phyloP scores from a whole-genome alignment of 2,888 invertebrate species.

The Hipparchia sbordonii region DNA sequence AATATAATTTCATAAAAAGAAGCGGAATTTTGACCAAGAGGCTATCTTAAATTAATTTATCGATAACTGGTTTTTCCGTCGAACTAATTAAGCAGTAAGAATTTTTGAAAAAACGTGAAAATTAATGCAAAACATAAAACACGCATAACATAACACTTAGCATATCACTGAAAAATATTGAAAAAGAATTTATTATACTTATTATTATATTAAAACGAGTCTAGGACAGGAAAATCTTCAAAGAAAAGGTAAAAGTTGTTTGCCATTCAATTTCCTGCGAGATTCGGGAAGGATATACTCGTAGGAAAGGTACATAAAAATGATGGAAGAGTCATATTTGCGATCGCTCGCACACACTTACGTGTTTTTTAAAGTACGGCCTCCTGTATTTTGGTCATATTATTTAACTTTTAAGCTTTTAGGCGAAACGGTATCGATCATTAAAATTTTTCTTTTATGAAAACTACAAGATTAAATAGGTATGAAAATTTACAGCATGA shows the following conservation, averaged over 20 bases:
- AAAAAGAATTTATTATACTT: not conserved
- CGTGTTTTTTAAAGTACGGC: too few species aligned
- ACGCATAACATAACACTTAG: not conserved
- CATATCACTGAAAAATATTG: not conserved
- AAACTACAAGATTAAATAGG: too few species aligned
- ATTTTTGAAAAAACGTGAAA: not conserved
- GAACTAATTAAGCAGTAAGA: not conserved
- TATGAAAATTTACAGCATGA: too few species aligned
- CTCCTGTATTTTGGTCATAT: too few species aligned
- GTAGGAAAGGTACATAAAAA: not conserved
- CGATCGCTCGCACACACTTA: not conserved
- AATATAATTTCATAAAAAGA: not conserved
- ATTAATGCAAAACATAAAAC: not conserved
- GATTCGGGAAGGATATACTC: not conserved
- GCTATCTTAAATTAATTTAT: not conserved
- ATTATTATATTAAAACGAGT: not conserved
- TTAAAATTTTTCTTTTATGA: too few species aligned
- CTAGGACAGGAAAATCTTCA: not conserved
- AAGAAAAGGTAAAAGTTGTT: conserved; percentile 1
- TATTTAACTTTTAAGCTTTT: too few species aligned
- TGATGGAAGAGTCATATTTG: not conserved
- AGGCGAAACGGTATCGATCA: too few species aligned
- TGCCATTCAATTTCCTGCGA: not conserved
- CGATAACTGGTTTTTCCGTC: not conserved
- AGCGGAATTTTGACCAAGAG: not conserved